Base-by-base conservation (phyloP, 2,797 vertebrate genomes). In the Pangasius krempfi region DNA sequence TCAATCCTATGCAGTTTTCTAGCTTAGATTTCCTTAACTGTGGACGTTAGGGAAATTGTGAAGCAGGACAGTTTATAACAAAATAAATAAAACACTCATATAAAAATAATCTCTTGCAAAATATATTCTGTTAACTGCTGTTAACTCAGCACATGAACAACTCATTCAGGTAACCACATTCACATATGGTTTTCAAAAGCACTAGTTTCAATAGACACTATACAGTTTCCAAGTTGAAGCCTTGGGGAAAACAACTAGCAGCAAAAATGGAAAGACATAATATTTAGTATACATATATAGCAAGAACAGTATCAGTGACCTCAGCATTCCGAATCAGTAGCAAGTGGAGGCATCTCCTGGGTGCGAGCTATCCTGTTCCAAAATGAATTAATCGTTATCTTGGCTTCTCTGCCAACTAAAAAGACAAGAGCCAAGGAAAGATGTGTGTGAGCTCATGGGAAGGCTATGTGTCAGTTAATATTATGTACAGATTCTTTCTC, bases 71-170 rank as follows among this genome's bases (percentile, higher is more conserved):
- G 90, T 92, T 93, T 96, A 97, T 95, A 96, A 95, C 94, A 94
- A 97, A 98, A 98, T 96, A 98, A 98, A 86, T 97, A 97, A 97
- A 97, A 97, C 95, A 97, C 96, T 96, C 96, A 97, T 98, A 98
- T 97, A 99, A 99, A 99, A 98, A 98, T 98, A 99, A 97, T 97
- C 97, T 99, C 94, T 98, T 96, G 97, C 95, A 98, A 98, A 99
- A 98, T 98, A 99, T 96, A 98, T 94, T 97, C 96, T 97, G 94
- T 97, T 94, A 96, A 96, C 95, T 95, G 96, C 96, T 96, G 83
- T 85, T 85, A 85, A 85, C 66, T 95, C 94, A 95, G 95, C 95
- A 94, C 93, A 93, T 93, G 95, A 92, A 93, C 95, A 95, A 93
- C 93, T 94, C 95, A 94, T 95, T 94, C 96, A 95, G 95, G 94